Conservation (phyloP, 2,113 vertebrate species). For the Peromyscus californicus region DNA sequence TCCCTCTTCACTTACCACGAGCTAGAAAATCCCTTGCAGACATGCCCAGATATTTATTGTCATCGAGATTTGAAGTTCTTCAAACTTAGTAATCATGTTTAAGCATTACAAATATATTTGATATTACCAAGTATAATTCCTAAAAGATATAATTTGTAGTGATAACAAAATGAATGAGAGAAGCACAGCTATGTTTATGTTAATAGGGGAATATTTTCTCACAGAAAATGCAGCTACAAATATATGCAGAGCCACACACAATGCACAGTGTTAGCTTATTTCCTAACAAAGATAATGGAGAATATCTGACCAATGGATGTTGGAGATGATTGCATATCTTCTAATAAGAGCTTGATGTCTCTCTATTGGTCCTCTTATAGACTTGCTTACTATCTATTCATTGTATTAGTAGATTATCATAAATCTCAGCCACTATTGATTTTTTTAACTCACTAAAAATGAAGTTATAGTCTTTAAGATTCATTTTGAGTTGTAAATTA, state of each 20-base stretch:
- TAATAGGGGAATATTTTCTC: not conserved
- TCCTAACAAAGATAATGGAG: not conserved
- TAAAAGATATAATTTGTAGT: not conserved
- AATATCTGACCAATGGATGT: not conserved
- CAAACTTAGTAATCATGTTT: not conserved
- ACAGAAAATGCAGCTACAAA: not conserved
- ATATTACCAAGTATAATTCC: not conserved
- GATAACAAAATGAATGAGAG: not conserved
- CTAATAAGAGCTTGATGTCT: not conserved
- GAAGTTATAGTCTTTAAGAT: not conserved
- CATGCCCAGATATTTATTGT: not conserved
- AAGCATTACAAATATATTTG: not conserved
- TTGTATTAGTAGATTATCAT: not conserved
- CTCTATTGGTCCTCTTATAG: not conserved
- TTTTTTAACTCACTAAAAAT: not conserved
- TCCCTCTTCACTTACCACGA: too few relatives aligned
- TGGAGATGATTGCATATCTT: not conserved
- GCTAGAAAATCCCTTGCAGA: not conserved
- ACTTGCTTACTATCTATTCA: not conserved
- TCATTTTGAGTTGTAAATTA: not conserved
- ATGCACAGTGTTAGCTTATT: not conserved
- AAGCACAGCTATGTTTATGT: not conserved
- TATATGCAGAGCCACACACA: not conserved
- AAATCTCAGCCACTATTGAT: not conserved
- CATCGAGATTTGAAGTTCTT: not conserved